A percentile compares a stretch with the other conserved stretches of the same genome.
phyloP scores from a whole-genome alignment of 1,140 invertebrate genomes.

The Wasmannia auropunctata region DNA sequence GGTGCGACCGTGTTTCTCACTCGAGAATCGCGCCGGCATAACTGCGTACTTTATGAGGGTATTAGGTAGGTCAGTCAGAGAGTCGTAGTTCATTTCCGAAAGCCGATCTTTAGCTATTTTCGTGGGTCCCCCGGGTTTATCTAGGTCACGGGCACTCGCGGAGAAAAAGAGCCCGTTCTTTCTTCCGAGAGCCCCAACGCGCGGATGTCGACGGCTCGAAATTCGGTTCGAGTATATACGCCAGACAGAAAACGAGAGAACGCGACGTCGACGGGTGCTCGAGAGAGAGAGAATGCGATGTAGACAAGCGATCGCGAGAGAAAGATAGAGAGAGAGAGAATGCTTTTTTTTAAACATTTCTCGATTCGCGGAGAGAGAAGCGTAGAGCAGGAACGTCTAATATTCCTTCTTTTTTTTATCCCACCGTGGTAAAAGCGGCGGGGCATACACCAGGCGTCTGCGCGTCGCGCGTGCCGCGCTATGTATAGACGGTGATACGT shows the following conservation, averaged over 20 bases:
- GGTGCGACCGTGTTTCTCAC: not conserved
- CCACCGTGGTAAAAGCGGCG: conserved; percentile 48
- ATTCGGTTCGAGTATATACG: not conserved
- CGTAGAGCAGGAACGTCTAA: not conserved
- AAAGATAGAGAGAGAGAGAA: too few species aligned
- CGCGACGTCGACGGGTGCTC: not conserved
- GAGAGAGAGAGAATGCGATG: not conserved
- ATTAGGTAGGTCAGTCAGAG: conserved; percentile 63
- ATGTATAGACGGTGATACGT: conserved; percentile 73
- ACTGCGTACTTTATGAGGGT: not conserved
- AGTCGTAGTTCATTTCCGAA: conserved; percentile 34
- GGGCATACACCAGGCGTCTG: conserved; percentile 66
- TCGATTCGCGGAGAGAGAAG: not conserved
- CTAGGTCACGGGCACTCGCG: conserved; percentile 57
- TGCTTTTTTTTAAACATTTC: not conserved
- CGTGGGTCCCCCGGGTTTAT: conserved; percentile 18
- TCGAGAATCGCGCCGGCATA: not conserved
- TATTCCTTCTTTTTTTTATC: conserved; percentile 33
- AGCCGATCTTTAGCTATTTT: conserved; percentile 5
- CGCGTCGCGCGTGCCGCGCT: conserved; percentile 69
- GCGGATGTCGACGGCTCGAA: not conserved
- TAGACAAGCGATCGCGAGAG: not conserved
- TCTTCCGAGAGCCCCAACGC: not conserved
- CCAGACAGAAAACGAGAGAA: not conserved
- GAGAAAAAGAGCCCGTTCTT: conserved; percentile 13